Conservation (phyloP, 2,797 vertebrate species). For the Zenarchopterus dispar region DNA sequence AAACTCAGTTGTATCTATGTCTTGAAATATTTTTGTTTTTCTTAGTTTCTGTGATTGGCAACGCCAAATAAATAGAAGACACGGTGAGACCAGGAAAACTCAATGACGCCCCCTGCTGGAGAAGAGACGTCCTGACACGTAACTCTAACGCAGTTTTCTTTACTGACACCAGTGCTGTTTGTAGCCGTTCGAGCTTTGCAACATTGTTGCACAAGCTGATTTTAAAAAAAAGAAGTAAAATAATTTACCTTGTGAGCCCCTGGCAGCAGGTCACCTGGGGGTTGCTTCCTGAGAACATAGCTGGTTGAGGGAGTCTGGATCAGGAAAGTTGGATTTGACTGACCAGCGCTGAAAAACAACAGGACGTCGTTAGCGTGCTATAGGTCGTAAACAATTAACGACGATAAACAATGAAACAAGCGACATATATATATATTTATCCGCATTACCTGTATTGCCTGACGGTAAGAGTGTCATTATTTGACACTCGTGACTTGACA, state of each 20-base stretch:
- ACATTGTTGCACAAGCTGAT: too few species aligned
- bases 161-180: too few species aligned
- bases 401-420: not conserved
- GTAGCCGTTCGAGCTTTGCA: too few species aligned
- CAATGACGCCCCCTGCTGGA: slow-evolving; percentile 32
- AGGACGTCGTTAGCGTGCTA: not conserved
- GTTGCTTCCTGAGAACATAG: slow-evolving; percentile 93
- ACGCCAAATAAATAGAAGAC: not conserved
- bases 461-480: slow-evolving; percentile 69
- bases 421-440: rapidly evolving
- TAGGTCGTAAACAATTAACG: not conserved
- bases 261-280: slow-evolving; percentile 89
- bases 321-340: slow-evolving; percentile 94
- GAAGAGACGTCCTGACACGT: too few species aligned
- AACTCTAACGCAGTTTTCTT: too few species aligned
- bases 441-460: slow-evolving; percentile 88
- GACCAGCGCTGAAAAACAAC: slow-evolving; percentile 81
- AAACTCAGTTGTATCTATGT: too few species aligned
- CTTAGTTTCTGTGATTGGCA: not conserved
- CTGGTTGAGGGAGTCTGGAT: slow-evolving; percentile 80
- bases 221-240: not conserved
- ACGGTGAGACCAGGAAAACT: not conserved
- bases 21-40: not conserved
- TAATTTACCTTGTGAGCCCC: slow-evolving; percentile 87
- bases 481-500: slow-evolving; percentile 71